phyloP scores from a whole-genome alignment of 2,888 invertebrate genomes.

The Serripes groenlandicus region DNA sequence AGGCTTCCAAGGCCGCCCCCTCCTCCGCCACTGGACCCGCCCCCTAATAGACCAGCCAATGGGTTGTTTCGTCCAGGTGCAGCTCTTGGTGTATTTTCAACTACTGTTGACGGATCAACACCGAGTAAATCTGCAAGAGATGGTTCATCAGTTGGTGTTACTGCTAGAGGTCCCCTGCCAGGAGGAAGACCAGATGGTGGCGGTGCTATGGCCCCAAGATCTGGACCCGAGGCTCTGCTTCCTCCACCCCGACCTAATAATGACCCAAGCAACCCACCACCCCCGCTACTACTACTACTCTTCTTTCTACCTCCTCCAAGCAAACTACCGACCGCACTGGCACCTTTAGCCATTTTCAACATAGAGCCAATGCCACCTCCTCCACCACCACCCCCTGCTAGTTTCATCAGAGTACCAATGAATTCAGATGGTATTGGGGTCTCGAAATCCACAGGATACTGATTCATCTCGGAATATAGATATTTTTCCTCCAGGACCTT shows the following conservation, averaged over 20 bases:
- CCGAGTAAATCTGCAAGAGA: slow-evolving; percentile 62
- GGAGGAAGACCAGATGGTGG: slow-evolving; percentile 49
- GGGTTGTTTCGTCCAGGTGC: slow-evolving; percentile 43
- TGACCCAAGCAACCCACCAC: slow-evolving; percentile 47
- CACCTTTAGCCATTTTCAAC: slow-evolving; percentile 25
- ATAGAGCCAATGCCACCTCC: slow-evolving; percentile 37
- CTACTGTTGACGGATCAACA: slow-evolving; percentile 61
- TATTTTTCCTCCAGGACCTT: neutral
- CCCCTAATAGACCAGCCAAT: slow-evolving; percentile 34
- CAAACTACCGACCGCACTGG: slow-evolving; percentile 4
- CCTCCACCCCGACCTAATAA: slow-evolving; percentile 19
- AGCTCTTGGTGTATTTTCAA: slow-evolving; percentile 43
- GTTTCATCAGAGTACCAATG: slow-evolving; percentile 42
- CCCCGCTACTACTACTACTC: slow-evolving; percentile 15
- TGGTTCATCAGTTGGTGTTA: slow-evolving; percentile 37
- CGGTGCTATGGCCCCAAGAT: slow-evolving; percentile 29
- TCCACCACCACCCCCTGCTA: slow-evolving; percentile 34
- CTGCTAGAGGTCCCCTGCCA: neutral
- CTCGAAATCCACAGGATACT: slow-evolving; percentile 48
- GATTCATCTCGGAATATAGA: slow-evolving; percentile 55
- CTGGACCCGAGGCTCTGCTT: slow-evolving; percentile 15
- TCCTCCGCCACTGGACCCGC: slow-evolving; percentile 41
- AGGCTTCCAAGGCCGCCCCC: slow-evolving; percentile 10
- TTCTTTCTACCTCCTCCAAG: slow-evolving; percentile 12
- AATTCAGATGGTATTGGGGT: slow-evolving; percentile 54